A percentile compares a stretch with the other conserved stretches of the same genome.
Evolutionary conservation across 2,888 invertebrate genomes (phyloP).

Genomic region (Scotopteryx bipunctaria): DNA sequence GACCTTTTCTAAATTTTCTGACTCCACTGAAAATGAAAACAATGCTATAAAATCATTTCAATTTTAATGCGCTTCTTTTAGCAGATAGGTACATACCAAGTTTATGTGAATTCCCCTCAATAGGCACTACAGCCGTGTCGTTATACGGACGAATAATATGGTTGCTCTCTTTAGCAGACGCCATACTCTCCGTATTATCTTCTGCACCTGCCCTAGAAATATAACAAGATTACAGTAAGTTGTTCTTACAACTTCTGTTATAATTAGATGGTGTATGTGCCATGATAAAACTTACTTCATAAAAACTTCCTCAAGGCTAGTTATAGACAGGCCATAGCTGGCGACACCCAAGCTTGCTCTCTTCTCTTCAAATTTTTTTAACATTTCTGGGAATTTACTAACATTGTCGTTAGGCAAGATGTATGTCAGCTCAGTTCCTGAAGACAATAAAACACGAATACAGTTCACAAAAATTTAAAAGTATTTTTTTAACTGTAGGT

Average conservation of each 20-base stretch:
- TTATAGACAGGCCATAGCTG: constrained; percentile 93
- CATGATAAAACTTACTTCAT: constrained; percentile 84
- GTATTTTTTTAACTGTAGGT: too few species aligned
- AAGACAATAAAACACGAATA: too few species aligned
- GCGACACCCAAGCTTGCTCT: constrained; percentile 84
- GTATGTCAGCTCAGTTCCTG: constrained; percentile 89
- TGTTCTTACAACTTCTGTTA: not conserved
- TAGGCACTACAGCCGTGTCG: constrained; percentile 55
- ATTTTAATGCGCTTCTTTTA: too few species aligned
- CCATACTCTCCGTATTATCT: constrained; percentile 46
- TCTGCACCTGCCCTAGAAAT: constrained; percentile 68
- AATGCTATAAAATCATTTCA: too few species aligned
- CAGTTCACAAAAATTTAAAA: too few species aligned
- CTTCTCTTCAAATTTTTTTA: constrained; percentile 86
- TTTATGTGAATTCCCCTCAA: constrained; percentile 41
- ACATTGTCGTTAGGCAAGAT: constrained; percentile 86
- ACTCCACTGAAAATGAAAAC: constrained; percentile 61
- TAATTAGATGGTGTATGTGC: not conserved
- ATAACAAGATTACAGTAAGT: not conserved
- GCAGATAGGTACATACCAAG: constrained; percentile 37
- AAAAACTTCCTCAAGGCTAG: constrained; percentile 96
- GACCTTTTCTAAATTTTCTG: constrained; percentile 66
- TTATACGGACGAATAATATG: constrained; percentile 37
- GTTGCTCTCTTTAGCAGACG: constrained; percentile 45
- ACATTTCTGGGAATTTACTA: constrained; percentile 86